phyloP scores from a whole-genome alignment of 2,113 vertebrate species.

The Grus americana region DNA sequence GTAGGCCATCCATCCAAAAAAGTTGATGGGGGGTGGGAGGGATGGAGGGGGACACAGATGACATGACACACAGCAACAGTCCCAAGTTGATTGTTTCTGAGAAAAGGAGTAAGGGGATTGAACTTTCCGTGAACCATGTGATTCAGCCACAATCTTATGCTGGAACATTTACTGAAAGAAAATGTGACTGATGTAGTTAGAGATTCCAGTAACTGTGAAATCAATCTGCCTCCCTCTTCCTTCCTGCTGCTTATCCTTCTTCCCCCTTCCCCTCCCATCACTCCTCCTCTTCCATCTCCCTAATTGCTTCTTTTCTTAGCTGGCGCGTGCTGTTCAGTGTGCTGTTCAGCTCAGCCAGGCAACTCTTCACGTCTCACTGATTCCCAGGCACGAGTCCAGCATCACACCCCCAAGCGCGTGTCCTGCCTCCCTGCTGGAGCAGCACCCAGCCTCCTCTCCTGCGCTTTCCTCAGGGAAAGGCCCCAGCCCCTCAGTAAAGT shows the following conservation, averaged over 20 bases:
- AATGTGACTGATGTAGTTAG: slow-evolving; percentile 62
- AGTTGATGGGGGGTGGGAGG: rapidly evolving
- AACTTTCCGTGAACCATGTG: slow-evolving; percentile 46
- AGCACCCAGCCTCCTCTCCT: background rate
- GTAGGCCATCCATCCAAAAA: background rate
- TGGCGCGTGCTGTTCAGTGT: background rate
- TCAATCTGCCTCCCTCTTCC: slow-evolving; percentile 56
- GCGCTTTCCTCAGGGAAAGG: background rate
- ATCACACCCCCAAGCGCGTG: background rate
- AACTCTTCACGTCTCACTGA: slow-evolving; percentile 33
- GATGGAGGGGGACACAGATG: too few relatives aligned
- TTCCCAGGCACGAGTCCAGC: slow-evolving; percentile 38
- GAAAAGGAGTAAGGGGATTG: background rate
- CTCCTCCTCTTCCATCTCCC: slow-evolving; percentile 60
- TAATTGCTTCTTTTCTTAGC: slow-evolving; percentile 67
- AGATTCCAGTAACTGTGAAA: slow-evolving; percentile 66
- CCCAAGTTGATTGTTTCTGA: background rate
- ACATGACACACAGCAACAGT: background rate
- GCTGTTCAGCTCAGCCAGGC: slow-evolving; percentile 21
- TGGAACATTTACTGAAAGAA: slow-evolving; percentile 53
- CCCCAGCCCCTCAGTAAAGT: background rate
- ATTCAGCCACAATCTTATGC: slow-evolving; percentile 20
- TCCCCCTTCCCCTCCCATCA: slow-evolving; percentile 41
- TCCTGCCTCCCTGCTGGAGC: slow-evolving; percentile 11
- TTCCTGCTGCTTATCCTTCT: slow-evolving; percentile 56